Evolutionary conservation across 2,113 vertebrate species (phyloP), one percentile per base, ranked within the genome.

Genomic region (Peucedramus taeniatus): DNA sequence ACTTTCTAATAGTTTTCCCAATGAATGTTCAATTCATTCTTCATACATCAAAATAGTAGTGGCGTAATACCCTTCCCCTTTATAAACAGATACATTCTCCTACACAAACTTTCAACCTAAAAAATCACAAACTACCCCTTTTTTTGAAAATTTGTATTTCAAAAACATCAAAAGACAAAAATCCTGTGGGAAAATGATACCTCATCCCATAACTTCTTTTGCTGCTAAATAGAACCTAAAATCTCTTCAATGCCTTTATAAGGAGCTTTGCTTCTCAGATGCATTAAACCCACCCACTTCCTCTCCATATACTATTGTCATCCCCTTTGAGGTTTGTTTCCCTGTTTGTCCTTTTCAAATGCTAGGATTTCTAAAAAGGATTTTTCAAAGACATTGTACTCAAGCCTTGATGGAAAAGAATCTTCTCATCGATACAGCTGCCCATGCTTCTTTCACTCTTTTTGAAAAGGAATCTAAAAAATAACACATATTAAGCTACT

Each of bases 171-270:
- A 95, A 96, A 75, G 89, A 94, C 35, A 94, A 96, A 96, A 91
- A 30, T 90, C 71, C 90, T 96, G 90, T 96, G 94, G 90, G 91
- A 96, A 97, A 97, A 93, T 96, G 94, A 95, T 94, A 49, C 56
- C 47, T 40, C 3, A 2, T 53, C 68, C 94, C 72, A 82, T 76
- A 96, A 85, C 54, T 84, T 39, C 83, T 95, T 95, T 96, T 90
- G 68, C 96, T 3, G 5, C 37, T 76, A 77, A 82, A 91, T 17
- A 91, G 63, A 93, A 74, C 24, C 44, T 42, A 44, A 96, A 95
- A 80, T 91, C 68, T 94, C 89, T 65, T 92, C 84, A 95, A n/a
- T 85, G 75, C 54, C 61, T 97, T 94, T 79, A 94, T 95, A 60
- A 90, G 66, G 87, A 93, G 74, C 64, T 97, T 96, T 97, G 59